These are phyloP conservation scores for Nerophis ophidion DNA, from an alignment of 2,113 vertebrate genomes.

Conservation along the genomic window DNA sequence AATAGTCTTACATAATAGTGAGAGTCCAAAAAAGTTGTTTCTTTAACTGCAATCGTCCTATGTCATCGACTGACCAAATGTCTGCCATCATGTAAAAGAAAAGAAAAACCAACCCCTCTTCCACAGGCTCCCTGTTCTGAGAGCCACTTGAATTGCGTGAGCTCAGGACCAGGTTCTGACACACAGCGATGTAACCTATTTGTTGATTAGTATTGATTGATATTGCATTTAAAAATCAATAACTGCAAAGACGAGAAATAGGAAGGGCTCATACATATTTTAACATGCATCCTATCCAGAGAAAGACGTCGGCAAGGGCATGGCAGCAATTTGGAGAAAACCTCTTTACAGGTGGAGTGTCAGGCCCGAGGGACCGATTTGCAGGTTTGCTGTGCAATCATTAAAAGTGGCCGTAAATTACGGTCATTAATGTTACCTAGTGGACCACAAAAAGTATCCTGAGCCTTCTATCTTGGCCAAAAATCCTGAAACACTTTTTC, in stretches of 20 bases:
- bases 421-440: constrained; percentile 85
- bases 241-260: constrained; percentile 83
- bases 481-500: constrained; percentile 41
- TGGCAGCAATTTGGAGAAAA: constrained; percentile 93
- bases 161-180: constrained; percentile 76
- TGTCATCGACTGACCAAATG: too few species aligned
- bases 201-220: constrained; percentile 99
- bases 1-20: too few species aligned
- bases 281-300: constrained; percentile 81
- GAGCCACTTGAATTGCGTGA: constrained; percentile 82
- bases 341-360: constrained; percentile 94
- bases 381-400: constrained; percentile 91
- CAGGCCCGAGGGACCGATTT: constrained; percentile 81
- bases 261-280: constrained; percentile 88
- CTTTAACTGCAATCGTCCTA: too few species aligned
- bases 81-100: not conserved
- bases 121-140: constrained; percentile 66
- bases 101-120: not conserved
- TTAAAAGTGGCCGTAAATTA: constrained; percentile 98
- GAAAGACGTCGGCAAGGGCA: constrained; percentile 76
- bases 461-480: constrained; percentile 65
- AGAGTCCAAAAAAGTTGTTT: too few species aligned
- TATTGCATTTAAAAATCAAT: constrained; percentile 99
- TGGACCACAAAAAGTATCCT: constrained; percentile 76
- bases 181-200: constrained; percentile 83